Conservation (phyloP, 2,797 vertebrate species). For the Muraenolepis orangiensis region DNA sequence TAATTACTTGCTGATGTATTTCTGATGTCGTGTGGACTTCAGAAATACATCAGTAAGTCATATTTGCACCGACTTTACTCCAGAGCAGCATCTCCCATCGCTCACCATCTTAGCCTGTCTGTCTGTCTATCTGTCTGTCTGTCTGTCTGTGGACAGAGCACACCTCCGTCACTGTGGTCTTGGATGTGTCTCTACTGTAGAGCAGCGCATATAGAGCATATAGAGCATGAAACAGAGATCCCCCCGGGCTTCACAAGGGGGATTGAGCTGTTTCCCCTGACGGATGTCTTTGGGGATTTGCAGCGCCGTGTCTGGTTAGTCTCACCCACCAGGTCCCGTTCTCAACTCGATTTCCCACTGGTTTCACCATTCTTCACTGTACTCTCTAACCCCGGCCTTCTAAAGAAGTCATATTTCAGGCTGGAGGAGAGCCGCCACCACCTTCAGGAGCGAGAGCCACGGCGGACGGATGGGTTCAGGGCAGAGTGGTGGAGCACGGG, state of each 20-base stretch:
- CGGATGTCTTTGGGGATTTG: constrained; percentile 37
- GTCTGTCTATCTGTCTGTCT: neutral
- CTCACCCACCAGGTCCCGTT: constrained; percentile 49
- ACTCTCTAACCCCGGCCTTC: constrained; percentile 22
- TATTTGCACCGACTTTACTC: no score
- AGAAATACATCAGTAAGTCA: no score
- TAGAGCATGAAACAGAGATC: neutral
- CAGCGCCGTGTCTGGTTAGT: constrained; percentile 51
- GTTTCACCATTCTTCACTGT: constrained; percentile 11
- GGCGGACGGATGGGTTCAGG: constrained; percentile 26
- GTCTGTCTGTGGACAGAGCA: no score
- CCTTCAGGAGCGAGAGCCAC: constrained; percentile 33
- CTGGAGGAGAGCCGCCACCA: constrained; percentile 16
- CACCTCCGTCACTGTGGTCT: neutral
- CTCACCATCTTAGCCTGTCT: neutral
- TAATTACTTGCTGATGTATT: no score
- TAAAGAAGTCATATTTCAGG: constrained; percentile 41
- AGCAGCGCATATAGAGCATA: neutral
- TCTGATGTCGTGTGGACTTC: no score
- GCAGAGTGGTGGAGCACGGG: neutral
- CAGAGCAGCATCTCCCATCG: no score
- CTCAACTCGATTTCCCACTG: constrained; percentile 13
- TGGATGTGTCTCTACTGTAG: neutral
- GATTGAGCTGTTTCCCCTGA: constrained; percentile 28
- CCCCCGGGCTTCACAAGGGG: neutral